phyloP scores from a whole-genome alignment of 2,797 vertebrate genomes.

The Halcyon leucocephala region DNA sequence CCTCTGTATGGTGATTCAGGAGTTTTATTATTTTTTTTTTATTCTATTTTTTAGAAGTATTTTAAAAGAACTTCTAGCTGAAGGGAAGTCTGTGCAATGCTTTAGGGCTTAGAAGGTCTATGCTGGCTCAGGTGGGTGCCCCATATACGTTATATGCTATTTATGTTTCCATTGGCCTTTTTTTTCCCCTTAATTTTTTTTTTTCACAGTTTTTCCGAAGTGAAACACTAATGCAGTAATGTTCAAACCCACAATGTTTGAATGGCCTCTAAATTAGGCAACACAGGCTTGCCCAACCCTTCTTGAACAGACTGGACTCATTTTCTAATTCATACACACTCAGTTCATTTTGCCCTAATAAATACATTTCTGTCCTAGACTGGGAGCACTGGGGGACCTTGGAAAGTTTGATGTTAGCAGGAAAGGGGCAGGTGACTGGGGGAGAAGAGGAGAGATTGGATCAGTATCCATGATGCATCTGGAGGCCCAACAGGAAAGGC shows the following conservation, averaged over 20 bases:
- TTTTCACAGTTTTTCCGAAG: conserved; percentile 61
- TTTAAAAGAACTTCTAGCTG: neutral
- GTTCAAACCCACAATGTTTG: conserved; percentile 76
- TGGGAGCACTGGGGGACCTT: neutral
- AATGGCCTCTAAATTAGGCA: conserved; percentile 73
- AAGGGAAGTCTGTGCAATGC: conserved; percentile 24
- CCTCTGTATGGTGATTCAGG: neutral
- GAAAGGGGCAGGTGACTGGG: conserved; percentile 13
- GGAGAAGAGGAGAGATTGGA: neutral
- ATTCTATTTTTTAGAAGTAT: neutral
- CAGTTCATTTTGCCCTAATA: conserved; percentile 61
- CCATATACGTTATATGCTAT: conserved; percentile 56
- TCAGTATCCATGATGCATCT: rapidly evolving
- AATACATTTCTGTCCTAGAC: conserved; percentile 55
- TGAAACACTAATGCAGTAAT: conserved; percentile 67
- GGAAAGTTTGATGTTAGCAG: conserved; percentile 22
- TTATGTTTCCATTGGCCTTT: conserved; percentile 69
- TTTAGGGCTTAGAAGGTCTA: conserved; percentile 29
- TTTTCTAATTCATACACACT: conserved; percentile 53
- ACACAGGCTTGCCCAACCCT: conserved; percentile 71
- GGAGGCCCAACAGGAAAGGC: neutral
- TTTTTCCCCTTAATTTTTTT: conserved; percentile 16
- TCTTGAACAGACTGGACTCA: conserved; percentile 45
- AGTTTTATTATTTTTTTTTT: neutral
- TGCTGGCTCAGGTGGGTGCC: conserved; percentile 39